phyloP scores from a whole-genome alignment of 2,113 vertebrate species.

The Gymnogyps californianus region DNA sequence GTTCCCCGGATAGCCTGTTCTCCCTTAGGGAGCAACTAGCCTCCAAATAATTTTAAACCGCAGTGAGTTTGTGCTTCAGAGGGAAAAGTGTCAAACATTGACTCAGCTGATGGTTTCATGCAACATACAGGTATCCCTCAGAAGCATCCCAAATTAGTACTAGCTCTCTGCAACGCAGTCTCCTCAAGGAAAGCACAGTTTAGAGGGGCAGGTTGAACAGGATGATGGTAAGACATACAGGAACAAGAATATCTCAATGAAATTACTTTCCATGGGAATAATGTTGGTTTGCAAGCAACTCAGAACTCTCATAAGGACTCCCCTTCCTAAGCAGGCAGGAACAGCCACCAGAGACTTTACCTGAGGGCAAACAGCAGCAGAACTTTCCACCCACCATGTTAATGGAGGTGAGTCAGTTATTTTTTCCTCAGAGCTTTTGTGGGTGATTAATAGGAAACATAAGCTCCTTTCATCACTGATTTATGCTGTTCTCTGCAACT shows the following conservation, averaged over 20 bases:
- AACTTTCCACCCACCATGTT: not conserved
- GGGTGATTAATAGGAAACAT: not conserved
- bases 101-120: not conserved
- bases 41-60: not conserved
- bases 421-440: not conserved
- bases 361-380: not conserved
- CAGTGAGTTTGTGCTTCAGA: not conserved
- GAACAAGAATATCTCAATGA: not conserved
- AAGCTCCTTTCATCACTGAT: not conserved
- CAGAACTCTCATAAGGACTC: not conserved
- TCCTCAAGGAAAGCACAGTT: not conserved
- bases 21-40: not conserved
- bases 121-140: not conserved
- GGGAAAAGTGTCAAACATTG: not conserved
- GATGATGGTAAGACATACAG: not conserved
- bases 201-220: not conserved
- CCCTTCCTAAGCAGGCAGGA: not conserved
- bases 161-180: rapidly evolving
- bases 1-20: not conserved
- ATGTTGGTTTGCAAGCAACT: not conserved
- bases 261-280: not conserved
- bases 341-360: not conserved
- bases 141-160: not conserved
- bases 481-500: not conserved
- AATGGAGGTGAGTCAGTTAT: not conserved